phyloP scores from a whole-genome alignment of 2,113 vertebrate genomes.

The Sphyrna mokarran region DNA sequence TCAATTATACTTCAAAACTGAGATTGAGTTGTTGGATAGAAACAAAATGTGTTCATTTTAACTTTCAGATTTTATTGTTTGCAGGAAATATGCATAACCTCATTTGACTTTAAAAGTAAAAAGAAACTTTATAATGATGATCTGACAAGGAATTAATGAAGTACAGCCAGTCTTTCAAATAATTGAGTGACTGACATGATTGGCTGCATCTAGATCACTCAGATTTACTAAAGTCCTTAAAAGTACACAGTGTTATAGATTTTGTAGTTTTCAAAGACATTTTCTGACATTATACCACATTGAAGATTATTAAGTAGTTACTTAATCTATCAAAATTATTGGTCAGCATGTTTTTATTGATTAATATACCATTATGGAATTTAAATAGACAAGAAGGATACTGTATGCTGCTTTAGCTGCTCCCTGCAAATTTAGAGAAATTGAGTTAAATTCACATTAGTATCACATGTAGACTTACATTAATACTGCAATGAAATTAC shows the following conservation, averaged over 20 bases:
- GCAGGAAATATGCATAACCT: background rate
- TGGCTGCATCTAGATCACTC: background rate
- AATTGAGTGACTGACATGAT: background rate
- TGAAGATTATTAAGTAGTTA: background rate
- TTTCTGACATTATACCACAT: background rate
- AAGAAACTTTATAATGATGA: background rate
- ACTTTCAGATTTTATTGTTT: constrained; percentile 10
- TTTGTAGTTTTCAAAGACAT: background rate
- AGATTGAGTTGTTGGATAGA: background rate
- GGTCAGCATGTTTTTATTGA: background rate
- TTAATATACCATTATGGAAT: background rate
- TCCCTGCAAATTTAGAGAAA: background rate
- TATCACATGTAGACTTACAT: too few species aligned
- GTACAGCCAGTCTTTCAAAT: background rate
- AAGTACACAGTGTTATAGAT: background rate
- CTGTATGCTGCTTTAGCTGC: background rate
- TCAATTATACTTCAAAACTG: background rate
- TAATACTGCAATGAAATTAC: too few species aligned
- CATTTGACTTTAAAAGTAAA: background rate
- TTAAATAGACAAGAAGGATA: background rate
- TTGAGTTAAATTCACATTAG: background rate
- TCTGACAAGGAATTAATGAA: background rate
- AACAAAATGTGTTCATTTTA: background rate
- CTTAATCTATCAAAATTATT: background rate
- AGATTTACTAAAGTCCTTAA: background rate